Conservation (phyloP, 2,797 vertebrate genomes). For the Epinephelus awoara region DNA sequence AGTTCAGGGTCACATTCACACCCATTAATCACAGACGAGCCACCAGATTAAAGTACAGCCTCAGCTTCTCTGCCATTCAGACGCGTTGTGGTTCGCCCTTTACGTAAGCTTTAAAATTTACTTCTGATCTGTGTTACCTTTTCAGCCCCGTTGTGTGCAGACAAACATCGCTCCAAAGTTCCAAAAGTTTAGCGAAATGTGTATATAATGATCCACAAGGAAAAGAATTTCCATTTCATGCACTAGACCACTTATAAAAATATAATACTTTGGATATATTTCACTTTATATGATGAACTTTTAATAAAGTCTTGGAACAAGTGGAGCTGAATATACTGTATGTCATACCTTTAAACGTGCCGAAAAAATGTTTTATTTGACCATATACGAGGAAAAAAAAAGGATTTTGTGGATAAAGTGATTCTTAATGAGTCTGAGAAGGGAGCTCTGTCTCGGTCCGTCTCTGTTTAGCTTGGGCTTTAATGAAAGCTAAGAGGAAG, state of each 20-base stretch:
- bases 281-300: not conserved
- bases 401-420: not conserved
- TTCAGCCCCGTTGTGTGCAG: not conserved
- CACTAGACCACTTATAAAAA: not conserved
- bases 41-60: constrained; percentile 35
- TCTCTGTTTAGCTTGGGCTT: constrained; percentile 15
- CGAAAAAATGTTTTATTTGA: not conserved
- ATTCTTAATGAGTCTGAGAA: constrained; percentile 10
- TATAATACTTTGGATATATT: not conserved
- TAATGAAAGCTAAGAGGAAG: constrained; percentile 50
- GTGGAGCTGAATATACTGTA: not conserved
- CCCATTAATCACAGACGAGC: constrained; percentile 64
- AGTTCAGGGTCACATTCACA: constrained; percentile 68
- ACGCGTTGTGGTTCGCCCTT: constrained; percentile 5
- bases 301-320: constrained; percentile 3
- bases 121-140: not conserved
- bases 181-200: not conserved
- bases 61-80: constrained; percentile 23
- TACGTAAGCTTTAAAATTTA: constrained; percentile 10
- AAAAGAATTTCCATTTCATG: not conserved
- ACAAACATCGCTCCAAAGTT: not conserved
- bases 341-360: not conserved
- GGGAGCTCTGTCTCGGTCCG: not conserved
- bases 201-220: not conserved
- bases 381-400: not conserved